A percentile compares a stretch with the other conserved stretches of the same genome.
These are phyloP conservation scores for Hozukius guyotensis DNA, from an alignment of 2,797 vertebrate genomes.

Conservation along the genomic window DNA sequence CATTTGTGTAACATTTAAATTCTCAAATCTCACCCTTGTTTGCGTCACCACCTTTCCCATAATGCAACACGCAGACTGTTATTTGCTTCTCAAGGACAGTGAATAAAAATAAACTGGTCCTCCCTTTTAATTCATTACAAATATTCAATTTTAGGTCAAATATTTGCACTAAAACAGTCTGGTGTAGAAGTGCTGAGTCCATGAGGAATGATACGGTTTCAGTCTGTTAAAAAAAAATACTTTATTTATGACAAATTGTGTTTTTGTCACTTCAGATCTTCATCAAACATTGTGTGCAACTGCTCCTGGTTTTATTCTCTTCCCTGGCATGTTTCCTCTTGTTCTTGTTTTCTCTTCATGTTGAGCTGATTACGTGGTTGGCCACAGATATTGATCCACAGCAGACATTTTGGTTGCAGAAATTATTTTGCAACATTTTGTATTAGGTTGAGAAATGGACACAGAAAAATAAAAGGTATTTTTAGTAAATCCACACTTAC, in stretches of 20 bases:
- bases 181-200: not conserved
- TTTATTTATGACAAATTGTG: not conserved
- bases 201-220: not conserved
- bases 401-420: conserved; percentile 14
- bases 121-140: not conserved
- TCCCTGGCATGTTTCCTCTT: not conserved
- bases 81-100: not conserved
- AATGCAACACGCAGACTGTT: not conserved
- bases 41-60: not conserved
- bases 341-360: not conserved
- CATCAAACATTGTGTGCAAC: not conserved
- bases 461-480: not conserved
- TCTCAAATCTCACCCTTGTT: not conserved
- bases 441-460: not conserved
- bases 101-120: not conserved
- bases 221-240: not conserved
- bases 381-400: conserved; percentile 7
- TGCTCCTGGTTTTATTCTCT: not conserved
- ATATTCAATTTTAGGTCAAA: not conserved
- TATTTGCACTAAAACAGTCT: not conserved
- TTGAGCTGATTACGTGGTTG: conserved; percentile 32
- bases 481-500: too few species aligned
- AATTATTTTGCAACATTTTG: not conserved
- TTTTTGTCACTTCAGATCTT: not conserved
- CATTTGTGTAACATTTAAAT: not conserved